These are phyloP conservation scores for Diacarnus erythraeanus DNA, from an alignment of 37 sponge, comb jelly and placozoan genomes.

Conservation along the genomic window DNA sequence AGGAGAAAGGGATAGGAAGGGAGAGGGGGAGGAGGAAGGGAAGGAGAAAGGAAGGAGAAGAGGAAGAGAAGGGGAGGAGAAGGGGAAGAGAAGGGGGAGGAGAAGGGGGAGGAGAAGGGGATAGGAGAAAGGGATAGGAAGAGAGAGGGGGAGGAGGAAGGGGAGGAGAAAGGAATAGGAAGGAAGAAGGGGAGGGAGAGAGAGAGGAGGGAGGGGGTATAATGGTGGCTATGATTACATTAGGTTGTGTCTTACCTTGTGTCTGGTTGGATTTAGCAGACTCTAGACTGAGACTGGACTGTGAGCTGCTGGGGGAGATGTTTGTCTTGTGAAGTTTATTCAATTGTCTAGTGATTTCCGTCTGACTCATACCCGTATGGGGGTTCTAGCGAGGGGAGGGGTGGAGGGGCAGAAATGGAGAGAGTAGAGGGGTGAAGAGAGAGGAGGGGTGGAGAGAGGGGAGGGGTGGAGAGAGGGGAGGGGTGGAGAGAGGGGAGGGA, in stretches of 20 bases:
- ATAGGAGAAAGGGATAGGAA: not conserved
- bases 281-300: slow-evolving; percentile 56
- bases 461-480: not conserved
- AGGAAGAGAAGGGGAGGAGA: not conserved
- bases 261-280: slow-evolving; percentile 51
- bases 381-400: slow-evolving; percentile 14
- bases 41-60: not conserved
- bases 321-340: slow-evolving; percentile 37
- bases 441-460: no score
- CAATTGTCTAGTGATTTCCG: slow-evolving; percentile 50
- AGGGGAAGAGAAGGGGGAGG: not conserved
- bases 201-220: not conserved
- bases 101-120: not conserved
- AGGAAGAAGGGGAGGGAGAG: not conserved
- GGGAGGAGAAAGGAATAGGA: not conserved
- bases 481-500: not conserved
- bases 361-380: slow-evolving; percentile 21
- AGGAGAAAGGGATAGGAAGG: not conserved
- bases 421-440: no score
- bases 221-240: slow-evolving; percentile 34
- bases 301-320: slow-evolving; percentile 54
- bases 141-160: not conserved
- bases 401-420: not conserved
- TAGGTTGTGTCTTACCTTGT: slow-evolving; percentile 22
- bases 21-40: slow-evolving; percentile 8